These are phyloP conservation scores for Pseudopipra pipra DNA, from an alignment of 2,113 vertebrate genomes.

Conservation along the genomic window DNA sequence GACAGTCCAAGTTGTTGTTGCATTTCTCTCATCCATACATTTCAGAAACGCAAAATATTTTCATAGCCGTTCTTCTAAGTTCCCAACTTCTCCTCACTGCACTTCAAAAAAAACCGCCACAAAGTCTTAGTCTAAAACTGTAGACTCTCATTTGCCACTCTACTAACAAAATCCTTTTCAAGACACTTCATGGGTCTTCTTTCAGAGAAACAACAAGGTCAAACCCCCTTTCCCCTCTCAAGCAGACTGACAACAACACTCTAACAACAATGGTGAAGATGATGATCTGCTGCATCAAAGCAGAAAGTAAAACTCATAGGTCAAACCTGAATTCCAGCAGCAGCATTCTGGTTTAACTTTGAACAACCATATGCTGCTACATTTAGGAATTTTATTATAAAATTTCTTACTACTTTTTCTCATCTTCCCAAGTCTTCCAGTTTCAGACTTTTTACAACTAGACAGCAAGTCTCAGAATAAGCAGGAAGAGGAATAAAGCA, in stretches of 20 bases:
- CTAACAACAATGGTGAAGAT: background rate
- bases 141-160: background rate
- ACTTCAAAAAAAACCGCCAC: background rate
- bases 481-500: background rate
- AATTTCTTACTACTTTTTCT: background rate
- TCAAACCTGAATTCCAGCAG: background rate
- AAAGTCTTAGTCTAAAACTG: background rate
- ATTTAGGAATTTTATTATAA: background rate
- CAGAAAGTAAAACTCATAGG: background rate
- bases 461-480: background rate
- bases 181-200: background rate
- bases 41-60: background rate
- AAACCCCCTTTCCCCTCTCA: background rate
- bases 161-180: background rate
- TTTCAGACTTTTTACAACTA: background rate
- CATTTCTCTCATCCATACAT: background rate
- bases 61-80: background rate
- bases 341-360: background rate
- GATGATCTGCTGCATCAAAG: background rate
- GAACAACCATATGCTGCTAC: background rate
- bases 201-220: background rate
- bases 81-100: background rate
- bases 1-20: background rate
- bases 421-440: fast-evolving
- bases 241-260: background rate